phyloP scores from a whole-genome alignment of 2,113 vertebrate genomes.

The Coptodon bakossiorum region DNA sequence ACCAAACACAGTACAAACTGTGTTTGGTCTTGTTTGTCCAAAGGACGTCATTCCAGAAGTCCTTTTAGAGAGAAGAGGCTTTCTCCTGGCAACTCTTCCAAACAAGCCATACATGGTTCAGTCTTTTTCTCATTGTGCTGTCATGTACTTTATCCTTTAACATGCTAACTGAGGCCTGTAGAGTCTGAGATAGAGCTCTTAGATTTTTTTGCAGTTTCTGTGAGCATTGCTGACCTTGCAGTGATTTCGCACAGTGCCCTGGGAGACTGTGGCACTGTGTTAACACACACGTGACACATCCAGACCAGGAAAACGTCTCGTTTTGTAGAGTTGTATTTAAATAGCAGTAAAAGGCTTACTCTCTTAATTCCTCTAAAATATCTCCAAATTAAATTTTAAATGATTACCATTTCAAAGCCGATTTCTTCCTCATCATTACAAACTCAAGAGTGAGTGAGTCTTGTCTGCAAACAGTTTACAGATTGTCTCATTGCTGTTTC shows the following conservation, averaged over 20 bases:
- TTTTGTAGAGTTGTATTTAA: not conserved
- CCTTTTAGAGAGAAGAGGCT: not conserved
- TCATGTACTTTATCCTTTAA: not conserved
- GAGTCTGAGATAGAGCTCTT: not conserved
- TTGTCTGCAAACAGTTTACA: not conserved
- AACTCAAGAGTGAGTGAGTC: not conserved
- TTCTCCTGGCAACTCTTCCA: not conserved
- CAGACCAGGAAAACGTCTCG: not conserved
- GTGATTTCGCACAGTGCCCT: not conserved
- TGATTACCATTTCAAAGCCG: not conserved
- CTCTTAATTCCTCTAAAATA: not conserved
- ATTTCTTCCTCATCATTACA: not conserved
- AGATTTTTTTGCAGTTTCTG: not conserved
- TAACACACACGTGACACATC: not conserved
- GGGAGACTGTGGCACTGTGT: not conserved
- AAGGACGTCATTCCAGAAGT: not conserved
- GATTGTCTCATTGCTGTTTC: not conserved
- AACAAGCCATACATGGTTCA: not conserved
- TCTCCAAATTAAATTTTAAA: not conserved
- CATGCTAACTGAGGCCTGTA: not conserved
- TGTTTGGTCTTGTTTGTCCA: not conserved
- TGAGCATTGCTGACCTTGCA: not conserved
- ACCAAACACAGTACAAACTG: not conserved
- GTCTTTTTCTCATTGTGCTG: not conserved
- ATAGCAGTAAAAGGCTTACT: not conserved